Conservation (phyloP, 1,140 invertebrate species). For the Polypedilum vanderplanki region DNA sequence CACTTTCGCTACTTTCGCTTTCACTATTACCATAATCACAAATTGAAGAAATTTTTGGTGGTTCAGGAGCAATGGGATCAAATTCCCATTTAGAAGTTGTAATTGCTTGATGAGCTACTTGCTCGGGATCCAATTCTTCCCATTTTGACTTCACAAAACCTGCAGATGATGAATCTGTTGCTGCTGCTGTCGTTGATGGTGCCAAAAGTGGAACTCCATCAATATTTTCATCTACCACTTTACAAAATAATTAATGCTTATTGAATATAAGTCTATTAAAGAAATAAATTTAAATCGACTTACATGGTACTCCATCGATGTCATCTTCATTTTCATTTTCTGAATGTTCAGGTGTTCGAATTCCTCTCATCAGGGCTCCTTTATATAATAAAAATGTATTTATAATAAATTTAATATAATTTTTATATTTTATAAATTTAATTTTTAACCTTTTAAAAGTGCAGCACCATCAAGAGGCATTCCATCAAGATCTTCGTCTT, state of each 20-base stretch:
- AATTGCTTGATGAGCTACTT: constrained; percentile 59
- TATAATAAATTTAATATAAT: too few relatives aligned
- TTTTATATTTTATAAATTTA: too few relatives aligned
- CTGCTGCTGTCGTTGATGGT: constrained; percentile 30
- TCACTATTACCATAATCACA: constrained; percentile 36
- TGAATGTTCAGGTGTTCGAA: constrained; percentile 41
- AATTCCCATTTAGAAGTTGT: constrained; percentile 83
- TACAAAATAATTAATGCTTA: too few relatives aligned
- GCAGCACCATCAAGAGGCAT: constrained; percentile 76
- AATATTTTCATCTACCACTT: constrained; percentile 79
- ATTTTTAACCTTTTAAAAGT: constrained; percentile 64
- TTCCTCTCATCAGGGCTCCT: constrained; percentile 53
- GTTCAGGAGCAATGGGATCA: constrained; percentile 35
- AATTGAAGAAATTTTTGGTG: constrained; percentile 38
- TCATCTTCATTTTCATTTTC: constrained; percentile 52
- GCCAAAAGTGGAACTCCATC: constrained; percentile 63
- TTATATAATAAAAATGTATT: too few relatives aligned
- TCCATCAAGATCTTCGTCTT: constrained; percentile 70
- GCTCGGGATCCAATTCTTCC: constrained; percentile 88
- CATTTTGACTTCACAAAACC: constrained; percentile 85
- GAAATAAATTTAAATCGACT: constrained; percentile 33
- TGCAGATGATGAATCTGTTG: constrained; percentile 40
- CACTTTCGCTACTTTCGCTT: constrained; percentile 35
- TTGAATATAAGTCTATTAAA: too few relatives aligned
- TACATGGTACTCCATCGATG: constrained; percentile 69